Conservation (phyloP, 2,797 vertebrate genomes). For the Crotalus adamanteus region DNA sequence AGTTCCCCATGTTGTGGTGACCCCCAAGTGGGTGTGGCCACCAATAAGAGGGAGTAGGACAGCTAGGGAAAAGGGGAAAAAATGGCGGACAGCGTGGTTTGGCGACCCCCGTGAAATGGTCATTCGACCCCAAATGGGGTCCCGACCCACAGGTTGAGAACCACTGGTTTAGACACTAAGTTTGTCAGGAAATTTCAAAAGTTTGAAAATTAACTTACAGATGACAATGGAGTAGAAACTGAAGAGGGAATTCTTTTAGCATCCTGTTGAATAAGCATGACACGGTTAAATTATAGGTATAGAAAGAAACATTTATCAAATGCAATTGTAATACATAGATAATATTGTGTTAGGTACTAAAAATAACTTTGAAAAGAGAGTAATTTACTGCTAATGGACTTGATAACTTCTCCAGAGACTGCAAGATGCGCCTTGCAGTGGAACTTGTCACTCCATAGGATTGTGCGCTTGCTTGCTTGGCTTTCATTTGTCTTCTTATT, state of each 20-base stretch:
- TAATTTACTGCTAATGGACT: constrained; percentile 89
- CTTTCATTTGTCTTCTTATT: constrained; percentile 91
- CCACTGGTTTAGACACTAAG: not conserved
- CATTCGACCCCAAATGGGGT: too few species aligned
- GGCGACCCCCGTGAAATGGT: too few species aligned
- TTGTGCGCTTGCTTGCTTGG: constrained; percentile 84
- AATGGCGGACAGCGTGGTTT: too few species aligned
- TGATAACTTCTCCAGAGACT: constrained; percentile 97
- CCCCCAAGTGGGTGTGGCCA: too few species aligned
- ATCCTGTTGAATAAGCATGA: constrained; percentile 77
- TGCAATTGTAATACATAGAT: not conserved
- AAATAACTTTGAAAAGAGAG: not conserved
- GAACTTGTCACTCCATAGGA: constrained; percentile 93
- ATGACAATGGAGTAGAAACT: constrained; percentile 76
- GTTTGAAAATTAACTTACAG: constrained; percentile 76
- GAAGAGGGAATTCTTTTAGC: constrained; percentile 92
- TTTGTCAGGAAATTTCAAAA: constrained; percentile 11
- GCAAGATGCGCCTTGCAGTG: constrained; percentile 91
- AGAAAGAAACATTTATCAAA: constrained; percentile 23
- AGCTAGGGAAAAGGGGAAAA: too few species aligned
- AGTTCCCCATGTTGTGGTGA: too few species aligned
- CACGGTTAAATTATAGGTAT: constrained; percentile 19
- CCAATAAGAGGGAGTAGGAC: too few species aligned
- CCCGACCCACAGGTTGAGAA: too few species aligned
- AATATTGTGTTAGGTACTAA: not conserved